A percentile compares a stretch with the other conserved stretches of the same genome.
Conservation (phyloP, 2,113 vertebrate species). For the Nycticorax nycticorax region DNA sequence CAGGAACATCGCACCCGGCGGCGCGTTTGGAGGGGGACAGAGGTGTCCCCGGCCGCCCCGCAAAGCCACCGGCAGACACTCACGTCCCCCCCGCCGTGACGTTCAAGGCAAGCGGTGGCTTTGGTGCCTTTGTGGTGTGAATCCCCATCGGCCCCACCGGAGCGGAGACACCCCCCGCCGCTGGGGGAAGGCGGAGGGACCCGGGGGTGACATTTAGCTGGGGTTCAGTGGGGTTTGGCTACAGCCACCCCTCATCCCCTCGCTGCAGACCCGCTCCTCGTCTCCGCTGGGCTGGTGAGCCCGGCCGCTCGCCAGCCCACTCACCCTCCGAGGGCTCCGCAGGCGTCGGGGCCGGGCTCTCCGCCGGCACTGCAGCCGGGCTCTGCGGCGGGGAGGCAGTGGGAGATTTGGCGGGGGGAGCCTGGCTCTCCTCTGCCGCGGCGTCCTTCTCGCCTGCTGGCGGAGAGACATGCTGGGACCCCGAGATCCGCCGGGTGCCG, state of each 20-base stretch:
- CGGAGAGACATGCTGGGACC: neutral
- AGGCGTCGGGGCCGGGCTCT: constrained; percentile 19
- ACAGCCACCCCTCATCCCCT: neutral
- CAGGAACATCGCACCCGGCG: fast-evolving
- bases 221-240: fast-evolving
- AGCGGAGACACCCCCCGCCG: fast-evolving
- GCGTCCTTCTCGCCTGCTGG: constrained; percentile 71
- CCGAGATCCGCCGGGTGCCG: fast-evolving
- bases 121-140: fast-evolving
- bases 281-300: neutral
- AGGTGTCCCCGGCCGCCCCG: neutral
- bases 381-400: constrained; percentile 11
- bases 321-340: constrained; percentile 72
- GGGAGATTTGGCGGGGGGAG: constrained; percentile 42
- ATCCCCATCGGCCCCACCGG: fast-evolving
- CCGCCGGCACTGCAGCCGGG: neutral
- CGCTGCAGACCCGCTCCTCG: neutral
- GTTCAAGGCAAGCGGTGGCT: fast-evolving
- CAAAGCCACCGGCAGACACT: neutral
- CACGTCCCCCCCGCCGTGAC: fast-evolving
- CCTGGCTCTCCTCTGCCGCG: constrained; percentile 18
- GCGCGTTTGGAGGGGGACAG: fast-evolving
- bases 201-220: fast-evolving
- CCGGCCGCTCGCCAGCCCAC: neutral
- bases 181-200: neutral